phyloP scores from a whole-genome alignment of 2,113 vertebrate species.

The Melanerpes aurifrons region DNA sequence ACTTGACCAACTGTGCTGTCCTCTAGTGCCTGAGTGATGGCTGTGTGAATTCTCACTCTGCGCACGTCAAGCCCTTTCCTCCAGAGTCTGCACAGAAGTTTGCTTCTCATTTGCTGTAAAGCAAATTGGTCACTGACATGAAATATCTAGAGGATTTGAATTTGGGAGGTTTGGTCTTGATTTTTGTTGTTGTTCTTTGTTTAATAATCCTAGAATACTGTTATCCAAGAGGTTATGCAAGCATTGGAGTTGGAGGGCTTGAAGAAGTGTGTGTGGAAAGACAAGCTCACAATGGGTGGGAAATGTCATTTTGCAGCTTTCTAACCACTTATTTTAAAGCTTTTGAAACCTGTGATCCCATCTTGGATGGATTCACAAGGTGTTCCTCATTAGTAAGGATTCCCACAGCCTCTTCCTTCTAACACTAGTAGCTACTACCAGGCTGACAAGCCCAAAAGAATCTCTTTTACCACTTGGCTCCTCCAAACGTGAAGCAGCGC shows the following conservation, averaged over 20 bases:
- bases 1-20: background rate
- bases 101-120: background rate
- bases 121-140: background rate
- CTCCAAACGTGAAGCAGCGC: background rate
- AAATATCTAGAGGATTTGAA: background rate
- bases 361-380: rapidly evolving
- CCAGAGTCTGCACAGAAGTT: background rate
- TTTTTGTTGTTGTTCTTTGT: rapidly evolving
- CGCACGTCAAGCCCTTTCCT: background rate
- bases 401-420: background rate
- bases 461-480: background rate
- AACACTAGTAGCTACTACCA: background rate
- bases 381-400: rapidly evolving
- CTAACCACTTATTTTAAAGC: background rate
- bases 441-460: background rate
- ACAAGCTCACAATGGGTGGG: too few species aligned
- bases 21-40: background rate
- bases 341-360: background rate
- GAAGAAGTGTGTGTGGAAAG: background rate
- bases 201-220: background rate
- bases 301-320: background rate
- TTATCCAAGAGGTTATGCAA: background rate
- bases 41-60: background rate
- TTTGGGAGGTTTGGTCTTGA: background rate
- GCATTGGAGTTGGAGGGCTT: rapidly evolving